phyloP scores from a whole-genome alignment of 2,113 vertebrate species.

The Grus americana region DNA sequence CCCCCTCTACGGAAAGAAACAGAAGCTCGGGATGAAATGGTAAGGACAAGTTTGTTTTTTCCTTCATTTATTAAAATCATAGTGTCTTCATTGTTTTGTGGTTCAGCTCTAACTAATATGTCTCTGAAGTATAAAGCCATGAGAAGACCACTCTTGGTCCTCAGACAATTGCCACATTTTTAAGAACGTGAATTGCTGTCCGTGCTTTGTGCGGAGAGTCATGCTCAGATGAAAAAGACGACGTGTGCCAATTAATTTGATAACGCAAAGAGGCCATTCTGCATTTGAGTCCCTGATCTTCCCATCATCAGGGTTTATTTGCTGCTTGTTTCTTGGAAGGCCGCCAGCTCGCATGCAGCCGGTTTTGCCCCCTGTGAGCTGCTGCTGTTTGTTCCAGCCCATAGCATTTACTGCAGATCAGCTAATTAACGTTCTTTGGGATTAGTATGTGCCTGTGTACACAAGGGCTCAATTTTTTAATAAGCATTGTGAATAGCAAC shows the following conservation, averaged over 20 bases:
- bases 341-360: not conserved
- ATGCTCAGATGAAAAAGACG: not conserved
- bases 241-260: not conserved
- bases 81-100: not conserved
- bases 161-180: not conserved
- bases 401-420: not conserved
- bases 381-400: not conserved
- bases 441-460: not conserved
- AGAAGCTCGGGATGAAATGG: constrained; percentile 94
- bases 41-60: constrained; percentile 36
- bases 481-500: not conserved
- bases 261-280: not conserved
- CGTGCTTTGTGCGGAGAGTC: not conserved
- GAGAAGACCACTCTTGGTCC: not conserved
- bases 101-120: not conserved
- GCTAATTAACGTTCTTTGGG: not conserved
- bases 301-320: not conserved
- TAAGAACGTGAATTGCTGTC: not conserved
- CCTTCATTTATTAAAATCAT: not conserved
- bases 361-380: not conserved
- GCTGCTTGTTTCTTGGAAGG: not conserved
- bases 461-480: not conserved
- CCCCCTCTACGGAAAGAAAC: constrained; percentile 93
- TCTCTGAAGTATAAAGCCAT: not conserved
- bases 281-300: not conserved